These are phyloP conservation scores for Palythoa grandiflora DNA, from an alignment of 92 coral and sea anemone species.

Conservation along the genomic window DNA sequence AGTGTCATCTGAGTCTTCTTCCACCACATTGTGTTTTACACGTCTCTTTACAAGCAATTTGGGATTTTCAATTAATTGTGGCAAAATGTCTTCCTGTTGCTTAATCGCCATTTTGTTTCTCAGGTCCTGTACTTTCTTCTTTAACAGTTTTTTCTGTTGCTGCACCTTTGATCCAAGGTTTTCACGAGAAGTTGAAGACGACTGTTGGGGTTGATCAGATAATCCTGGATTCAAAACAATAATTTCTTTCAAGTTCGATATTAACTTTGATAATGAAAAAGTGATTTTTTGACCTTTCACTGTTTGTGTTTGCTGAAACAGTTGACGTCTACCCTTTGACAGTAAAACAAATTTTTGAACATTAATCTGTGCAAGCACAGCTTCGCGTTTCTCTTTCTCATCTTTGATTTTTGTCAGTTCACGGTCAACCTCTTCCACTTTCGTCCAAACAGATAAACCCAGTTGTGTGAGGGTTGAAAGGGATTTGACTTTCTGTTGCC, in stretches of 20 bases:
- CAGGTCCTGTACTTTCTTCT: slow-evolving; percentile 19
- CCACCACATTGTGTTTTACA: neutral
- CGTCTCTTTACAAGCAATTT: neutral
- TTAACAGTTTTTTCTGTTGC: slow-evolving; percentile 13
- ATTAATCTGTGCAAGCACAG: slow-evolving; percentile 14
- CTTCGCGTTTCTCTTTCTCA: neutral
- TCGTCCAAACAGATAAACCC: slow-evolving; percentile 9
- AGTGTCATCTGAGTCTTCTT: neutral
- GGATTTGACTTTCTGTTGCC: slow-evolving; percentile 14
- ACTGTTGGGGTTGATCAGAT: slow-evolving; percentile 27
- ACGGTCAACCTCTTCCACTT: slow-evolving; percentile 15
- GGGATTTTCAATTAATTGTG: neutral
- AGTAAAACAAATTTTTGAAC: slow-evolving; percentile 12
- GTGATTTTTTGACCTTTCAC: slow-evolving; percentile 14
- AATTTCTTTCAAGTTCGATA: slow-evolving; percentile 14
- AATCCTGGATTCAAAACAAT: slow-evolving; percentile 22
- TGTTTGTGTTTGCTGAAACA: slow-evolving; percentile 22
- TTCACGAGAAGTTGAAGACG: neutral
- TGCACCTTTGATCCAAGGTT: slow-evolving; percentile 2
- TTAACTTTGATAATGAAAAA: neutral
- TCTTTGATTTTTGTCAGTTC: neutral
- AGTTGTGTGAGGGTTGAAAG: slow-evolving; percentile 22
- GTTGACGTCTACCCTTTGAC: slow-evolving; percentile 1
- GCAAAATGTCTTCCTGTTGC: slow-evolving; percentile 4
- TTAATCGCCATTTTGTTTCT: slow-evolving; percentile 29